A percentile compares a stretch with the other conserved stretches of the same genome.
Evolutionary conservation across 2,888 invertebrate genomes (phyloP).

Genomic region (Caenorhabditis japonica): DNA sequence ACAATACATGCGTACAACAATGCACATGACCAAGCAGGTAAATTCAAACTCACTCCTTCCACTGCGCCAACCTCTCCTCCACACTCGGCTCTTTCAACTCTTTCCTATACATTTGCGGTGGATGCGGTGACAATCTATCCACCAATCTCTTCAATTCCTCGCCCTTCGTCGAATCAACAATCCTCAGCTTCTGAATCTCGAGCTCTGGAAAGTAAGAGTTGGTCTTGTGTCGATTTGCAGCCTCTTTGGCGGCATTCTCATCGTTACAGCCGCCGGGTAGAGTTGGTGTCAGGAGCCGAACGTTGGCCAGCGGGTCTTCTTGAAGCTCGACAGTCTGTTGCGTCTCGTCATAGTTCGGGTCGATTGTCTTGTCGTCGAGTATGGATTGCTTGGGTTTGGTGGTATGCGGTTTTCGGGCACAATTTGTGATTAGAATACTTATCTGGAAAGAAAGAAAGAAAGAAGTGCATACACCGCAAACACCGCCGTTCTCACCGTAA

Average conservation of each 20-base stretch:
- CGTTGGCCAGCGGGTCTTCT: conserved; percentile 38
- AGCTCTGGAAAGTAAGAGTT: conserved; percentile 43
- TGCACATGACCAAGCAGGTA: too few relatives aligned
- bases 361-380: background rate
- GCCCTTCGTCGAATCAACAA: conserved; percentile 18
- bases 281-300: conserved; percentile 39
- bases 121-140: conserved; percentile 29
- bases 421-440: conserved; percentile 15
- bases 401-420: conserved; percentile 11
- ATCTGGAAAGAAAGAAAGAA: conserved; percentile 8
- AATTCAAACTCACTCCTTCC: conserved; percentile 19
- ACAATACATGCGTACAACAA: too few relatives aligned
- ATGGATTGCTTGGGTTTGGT: background rate
- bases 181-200: conserved; percentile 34
- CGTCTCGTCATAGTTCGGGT: conserved; percentile 27
- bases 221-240: conserved; percentile 29
- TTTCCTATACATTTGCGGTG: conserved; percentile 21
- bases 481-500: too few relatives aligned
- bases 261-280: conserved; percentile 44
- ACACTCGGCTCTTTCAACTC: conserved; percentile 25
- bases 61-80: conserved; percentile 24
- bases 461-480: background rate
- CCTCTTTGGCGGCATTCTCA: conserved; percentile 53
- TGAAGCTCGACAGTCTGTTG: conserved; percentile 33
- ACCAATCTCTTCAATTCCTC: conserved; percentile 27